Conservation (phyloP, 92 coral and sea anemone genomes). For the Epizoanthus stellaris region DNA sequence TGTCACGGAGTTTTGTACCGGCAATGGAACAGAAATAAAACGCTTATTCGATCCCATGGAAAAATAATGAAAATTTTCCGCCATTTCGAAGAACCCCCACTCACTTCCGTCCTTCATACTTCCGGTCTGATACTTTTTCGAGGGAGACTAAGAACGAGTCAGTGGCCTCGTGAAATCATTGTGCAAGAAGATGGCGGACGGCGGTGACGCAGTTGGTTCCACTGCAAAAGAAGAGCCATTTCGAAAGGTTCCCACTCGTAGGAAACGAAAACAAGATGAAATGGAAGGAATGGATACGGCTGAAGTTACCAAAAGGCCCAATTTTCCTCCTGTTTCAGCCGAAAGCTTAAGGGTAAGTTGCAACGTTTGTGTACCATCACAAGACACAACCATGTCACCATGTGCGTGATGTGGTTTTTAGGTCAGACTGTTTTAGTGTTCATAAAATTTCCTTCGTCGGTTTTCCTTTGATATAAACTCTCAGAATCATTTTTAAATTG, state of each 20-base stretch:
- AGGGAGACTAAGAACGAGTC: constrained; percentile 46
- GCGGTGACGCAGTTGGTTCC: constrained; percentile 25
- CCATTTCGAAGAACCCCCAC: too few species aligned
- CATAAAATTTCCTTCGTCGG: constrained; percentile 17
- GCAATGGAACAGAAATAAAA: neutral
- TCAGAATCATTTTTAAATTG: neutral
- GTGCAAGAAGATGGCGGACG: constrained; percentile 83
- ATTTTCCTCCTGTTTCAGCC: constrained; percentile 92
- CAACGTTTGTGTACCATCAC: neutral
- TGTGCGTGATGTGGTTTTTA: neutral
- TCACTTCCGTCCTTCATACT: neutral
- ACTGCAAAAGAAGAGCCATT: constrained; percentile 70
- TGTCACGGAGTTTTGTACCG: too few species aligned
- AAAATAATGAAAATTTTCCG: too few species aligned
- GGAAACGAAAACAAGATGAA: constrained; percentile 85
- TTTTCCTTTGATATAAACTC: neutral
- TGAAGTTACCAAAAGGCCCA: constrained; percentile 75
- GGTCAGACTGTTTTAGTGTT: neutral
- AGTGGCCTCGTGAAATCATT: neutral
- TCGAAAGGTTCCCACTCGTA: constrained; percentile 67
- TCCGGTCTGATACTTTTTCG: neutral
- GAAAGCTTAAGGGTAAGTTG: constrained; percentile 81
- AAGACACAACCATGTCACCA: too few species aligned
- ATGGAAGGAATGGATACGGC: constrained; percentile 92
- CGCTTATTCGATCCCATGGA: neutral